A percentile compares a stretch with the other conserved stretches of the same genome.
phyloP scores from a whole-genome alignment of 2,888 invertebrate genomes.

The Dynastes grantii region DNA sequence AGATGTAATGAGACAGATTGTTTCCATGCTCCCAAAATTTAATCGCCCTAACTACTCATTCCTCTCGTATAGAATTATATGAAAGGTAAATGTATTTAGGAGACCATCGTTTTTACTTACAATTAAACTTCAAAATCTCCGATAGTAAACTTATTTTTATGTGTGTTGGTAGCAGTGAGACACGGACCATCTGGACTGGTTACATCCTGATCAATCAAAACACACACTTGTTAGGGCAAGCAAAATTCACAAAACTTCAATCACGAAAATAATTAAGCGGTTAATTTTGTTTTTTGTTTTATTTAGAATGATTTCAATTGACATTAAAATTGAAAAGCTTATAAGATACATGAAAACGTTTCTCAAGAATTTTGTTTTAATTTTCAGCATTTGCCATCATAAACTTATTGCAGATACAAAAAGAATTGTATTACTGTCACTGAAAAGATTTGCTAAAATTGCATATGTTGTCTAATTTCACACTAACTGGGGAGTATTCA shows the following conservation, averaged over 20 bases:
- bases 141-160: constrained; percentile 78
- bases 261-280: constrained; percentile 8
- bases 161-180: constrained; percentile 69
- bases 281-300: background rate
- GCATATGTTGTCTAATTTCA: too few species aligned
- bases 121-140: constrained; percentile 85
- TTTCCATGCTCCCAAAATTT: constrained; percentile 19
- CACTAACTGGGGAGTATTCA: too few species aligned
- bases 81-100: background rate
- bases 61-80: background rate
- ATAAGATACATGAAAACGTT: background rate
- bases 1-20: constrained; percentile 21
- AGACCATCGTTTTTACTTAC: constrained; percentile 48
- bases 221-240: constrained; percentile 44
- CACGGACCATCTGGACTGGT: constrained; percentile 70
- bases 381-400: background rate
- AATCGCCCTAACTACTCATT: constrained; percentile 28
- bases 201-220: constrained; percentile 66
- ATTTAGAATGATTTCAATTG: background rate
- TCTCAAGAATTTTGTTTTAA: background rate
- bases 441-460: too few species aligned
- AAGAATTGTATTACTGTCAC: too few species aligned
- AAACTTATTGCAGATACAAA: background rate
- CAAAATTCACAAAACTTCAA: constrained; percentile 50
- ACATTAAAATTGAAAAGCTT: background rate